Base-by-base conservation (phyloP, 2,797 vertebrate species). In the Diplodus sargus region DNA sequence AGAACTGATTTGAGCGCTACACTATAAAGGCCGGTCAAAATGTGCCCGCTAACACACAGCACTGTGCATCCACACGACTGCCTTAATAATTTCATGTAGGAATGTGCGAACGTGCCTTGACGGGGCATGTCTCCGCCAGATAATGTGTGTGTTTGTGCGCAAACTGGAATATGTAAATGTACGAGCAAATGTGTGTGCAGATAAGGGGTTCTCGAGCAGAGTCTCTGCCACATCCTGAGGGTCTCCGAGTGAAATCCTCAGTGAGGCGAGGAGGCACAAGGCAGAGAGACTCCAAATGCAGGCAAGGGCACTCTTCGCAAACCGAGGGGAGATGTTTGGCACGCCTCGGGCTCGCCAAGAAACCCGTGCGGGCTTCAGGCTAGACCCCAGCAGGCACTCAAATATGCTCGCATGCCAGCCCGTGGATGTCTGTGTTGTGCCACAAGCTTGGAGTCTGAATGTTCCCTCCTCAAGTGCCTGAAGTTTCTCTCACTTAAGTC, bases 131-230 rank as follows among this genome's bases (percentile, higher is more conserved):
- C 59, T 78, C 63, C 79, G 68, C 54, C 25, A 23, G 74, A 84
- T 74, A 68, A 48, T 61, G 81, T 75, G 73, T 47, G 42, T 73
- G 73, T 83, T 48, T 70, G 76, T 58, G 58, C 54, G 63, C 43
- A 70, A 76, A 77, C 7, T 60, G 73, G 68, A 25, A 78, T 56
- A 74, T 87, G 67, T 73, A 74, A 74, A 73, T 84, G 60, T 52
- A 43, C 61, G 69, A 84, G 73, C 58, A 78, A 25, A 64, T 79
- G 81, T 77, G 78, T 78, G 66, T 53, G 54, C 47, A 78, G 86
- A 89, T 86, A 79, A 86, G 87, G 87, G 80, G 79, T 78, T 82
- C 58, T 80, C 45, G 39, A 71, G 78, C 75, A 53, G 77, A 74
- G 71, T 77, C 73, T 84, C 51, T 82, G 79, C 80, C 61, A 81